Evolutionary conservation across 2,797 vertebrate genomes (phyloP), one percentile per base, ranked within the genome.

Genomic region (Aselliscus stoliczkanus): DNA sequence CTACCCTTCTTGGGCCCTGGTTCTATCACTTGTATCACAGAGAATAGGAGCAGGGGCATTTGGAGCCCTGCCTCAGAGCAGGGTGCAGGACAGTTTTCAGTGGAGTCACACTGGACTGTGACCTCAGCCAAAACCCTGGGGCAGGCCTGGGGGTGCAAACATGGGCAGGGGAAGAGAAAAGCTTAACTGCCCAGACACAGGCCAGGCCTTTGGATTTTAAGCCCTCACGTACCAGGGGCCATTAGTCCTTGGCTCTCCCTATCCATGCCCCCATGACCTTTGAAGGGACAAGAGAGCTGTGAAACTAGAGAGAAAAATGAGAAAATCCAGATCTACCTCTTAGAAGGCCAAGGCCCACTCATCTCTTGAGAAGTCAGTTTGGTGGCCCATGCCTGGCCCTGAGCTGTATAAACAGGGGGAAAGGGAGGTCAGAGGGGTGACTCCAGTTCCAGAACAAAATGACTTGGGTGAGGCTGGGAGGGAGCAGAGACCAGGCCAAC

Each of bases 291-390:
- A 81, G 25, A 75, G 15, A 88, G 21, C 39, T 60, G 3, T 88
- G 58, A 82, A 89, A 92, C 80, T 56, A 82, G 73, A 93, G 73
- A 50, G 25, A 76, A 85, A 84, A 39, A 52, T 86, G 27, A 91
- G 73, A 64, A 90, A 75, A 88, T 62, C 54, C 31, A 84, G 79
- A 18, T 84, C 58, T 93, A 11, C 56, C 58, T 95, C 84, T 83
- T 44, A 69, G 50, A 17, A 73, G 44, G 34, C 52, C 88, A 65
- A 86, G 86, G 54, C 67, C 89, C 23, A 14, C 54, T 76, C 50
- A 76, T 18, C 70, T 56, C 65, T 91, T 91, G 75, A 93, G 88
- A 92, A 93, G 67, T 92, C 37, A 84, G 67, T 93, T 73, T 94
- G 91, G 89, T 95, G 81, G 81, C 6, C 52, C 10, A 73, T 54